Base-by-base conservation (phyloP, 2,797 vertebrate genomes). In the Typhlichthys eigenmanni region DNA sequence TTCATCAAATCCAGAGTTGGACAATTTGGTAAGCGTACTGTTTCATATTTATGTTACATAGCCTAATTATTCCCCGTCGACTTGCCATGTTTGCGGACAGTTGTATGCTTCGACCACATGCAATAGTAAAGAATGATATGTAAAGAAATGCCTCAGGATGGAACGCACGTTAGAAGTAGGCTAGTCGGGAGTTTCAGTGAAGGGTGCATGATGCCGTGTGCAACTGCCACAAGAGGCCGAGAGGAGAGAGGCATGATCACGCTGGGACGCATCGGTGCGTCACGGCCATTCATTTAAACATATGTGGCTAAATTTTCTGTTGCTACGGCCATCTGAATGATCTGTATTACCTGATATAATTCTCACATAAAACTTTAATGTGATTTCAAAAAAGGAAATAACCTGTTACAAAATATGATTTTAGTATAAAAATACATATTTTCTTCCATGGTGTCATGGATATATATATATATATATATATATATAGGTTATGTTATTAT, bases 1-100 rank as follows among this genome's bases (percentile, higher is more conserved):
- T 92, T 99, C 97, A 88, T 99, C 97, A 85, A 98, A 99, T 85
- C 97, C 97, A 88, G 97, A 99, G 90, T 79, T 99, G 95, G 97
- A 99, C 90, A 99, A 98, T 95, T 96, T 99, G 97, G 97, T 99
- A 95, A 98, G 97, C 81, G 16, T 29, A 73, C 65, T 64, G 61
- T 71, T 65, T 74, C 68, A 81, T 69, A 64, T 74, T 38, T 70
- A 5, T 74, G 69, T 61, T 64, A 32, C n/a, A 13, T 38, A 13
- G 63, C 32, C 24, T 13, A 46, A 24, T 0, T 69, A 45, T 58
- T 47, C 38, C 58, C 51, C 56, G 16, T 24, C 2, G 66, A 66
- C 24, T 67, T 58, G 55, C 29, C 53, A 56, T 47, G 64, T 49
- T 72, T 62, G 32, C 49, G 55, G 58, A 38, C 51, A 12, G 43